Conservation (phyloP, 92 coral and sea anemone genomes). For the Actinernus sp. region DNA sequence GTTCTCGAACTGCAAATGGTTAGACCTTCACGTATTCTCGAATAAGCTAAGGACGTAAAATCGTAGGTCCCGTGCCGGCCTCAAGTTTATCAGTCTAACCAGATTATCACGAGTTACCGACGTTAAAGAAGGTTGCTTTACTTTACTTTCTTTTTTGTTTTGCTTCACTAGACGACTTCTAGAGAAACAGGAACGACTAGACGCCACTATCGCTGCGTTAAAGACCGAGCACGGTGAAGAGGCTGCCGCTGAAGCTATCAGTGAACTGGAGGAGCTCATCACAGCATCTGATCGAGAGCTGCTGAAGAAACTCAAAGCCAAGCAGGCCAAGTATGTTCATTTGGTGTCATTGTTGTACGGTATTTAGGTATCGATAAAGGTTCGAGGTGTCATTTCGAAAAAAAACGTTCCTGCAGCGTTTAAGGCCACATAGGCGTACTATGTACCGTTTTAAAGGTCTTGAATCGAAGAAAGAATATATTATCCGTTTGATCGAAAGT, state of each 20-base stretch:
- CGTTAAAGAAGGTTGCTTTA: too few relatives aligned
- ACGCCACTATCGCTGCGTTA: slow-evolving; percentile 76
- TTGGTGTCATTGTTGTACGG: neutral
- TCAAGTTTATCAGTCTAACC: too few relatives aligned
- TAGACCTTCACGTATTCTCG: too few relatives aligned
- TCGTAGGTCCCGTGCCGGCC: too few relatives aligned
- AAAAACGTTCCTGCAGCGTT: neutral
- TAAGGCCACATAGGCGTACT: neutral
- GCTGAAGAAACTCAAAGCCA: slow-evolving; percentile 75
- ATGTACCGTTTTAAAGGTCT: neutral
- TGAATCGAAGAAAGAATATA: neutral
- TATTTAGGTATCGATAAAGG: too few relatives aligned
- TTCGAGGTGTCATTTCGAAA: too few relatives aligned
- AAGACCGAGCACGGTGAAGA: slow-evolving; percentile 90
- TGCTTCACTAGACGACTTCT: slow-evolving; percentile 72
- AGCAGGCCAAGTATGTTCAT: slow-evolving; percentile 71
- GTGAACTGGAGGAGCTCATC: slow-evolving; percentile 83
- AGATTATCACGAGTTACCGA: too few relatives aligned
- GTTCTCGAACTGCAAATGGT: too few relatives aligned
- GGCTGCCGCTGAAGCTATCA: slow-evolving; percentile 80
- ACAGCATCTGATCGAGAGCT: slow-evolving; percentile 85
- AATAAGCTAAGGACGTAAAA: too few relatives aligned
- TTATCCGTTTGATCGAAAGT: too few relatives aligned
- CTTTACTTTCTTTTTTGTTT: neutral
- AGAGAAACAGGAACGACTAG: slow-evolving; percentile 89